A percentile compares a stretch with the other conserved stretches of the same genome.
Conservation (phyloP, 2,888 invertebrate species). For the Andrena flavipes region DNA sequence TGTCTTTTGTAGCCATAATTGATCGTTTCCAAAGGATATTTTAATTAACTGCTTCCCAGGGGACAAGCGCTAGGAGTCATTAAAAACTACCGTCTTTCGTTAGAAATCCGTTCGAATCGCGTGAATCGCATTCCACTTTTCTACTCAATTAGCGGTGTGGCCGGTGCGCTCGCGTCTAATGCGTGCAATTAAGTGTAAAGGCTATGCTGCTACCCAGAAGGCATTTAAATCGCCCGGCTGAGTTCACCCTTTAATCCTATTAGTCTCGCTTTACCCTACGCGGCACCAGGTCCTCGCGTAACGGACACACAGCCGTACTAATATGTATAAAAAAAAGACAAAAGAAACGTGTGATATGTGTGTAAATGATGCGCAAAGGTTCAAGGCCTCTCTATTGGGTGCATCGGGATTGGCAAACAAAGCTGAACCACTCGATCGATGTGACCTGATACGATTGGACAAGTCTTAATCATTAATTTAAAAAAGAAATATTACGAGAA, state of each 20-base stretch:
- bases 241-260: constrained; percentile 70
- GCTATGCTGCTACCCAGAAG: constrained; percentile 63
- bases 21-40: too few species aligned
- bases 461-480: too few species aligned
- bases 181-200: constrained; percentile 64
- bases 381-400: constrained; percentile 29
- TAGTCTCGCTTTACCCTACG: constrained; percentile 56
- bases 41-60: background rate
- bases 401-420: background rate
- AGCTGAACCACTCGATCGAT: background rate
- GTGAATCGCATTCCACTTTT: constrained; percentile 46
- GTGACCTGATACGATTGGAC: background rate
- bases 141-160: constrained; percentile 49
- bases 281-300: constrained; percentile 11
- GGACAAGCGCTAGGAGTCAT: background rate
- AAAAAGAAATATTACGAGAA: too few species aligned
- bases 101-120: constrained; percentile 32
- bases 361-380: constrained; percentile 20
- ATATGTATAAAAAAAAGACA: constrained; percentile 26
- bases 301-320: constrained; percentile 17
- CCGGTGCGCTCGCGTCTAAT: constrained; percentile 44
- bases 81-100: background rate
- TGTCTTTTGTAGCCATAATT: too few species aligned
- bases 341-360: background rate
- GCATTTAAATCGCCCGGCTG: constrained; percentile 67